phyloP scores from a whole-genome alignment of 2,113 vertebrate species.

The Anguilla japonica region DNA sequence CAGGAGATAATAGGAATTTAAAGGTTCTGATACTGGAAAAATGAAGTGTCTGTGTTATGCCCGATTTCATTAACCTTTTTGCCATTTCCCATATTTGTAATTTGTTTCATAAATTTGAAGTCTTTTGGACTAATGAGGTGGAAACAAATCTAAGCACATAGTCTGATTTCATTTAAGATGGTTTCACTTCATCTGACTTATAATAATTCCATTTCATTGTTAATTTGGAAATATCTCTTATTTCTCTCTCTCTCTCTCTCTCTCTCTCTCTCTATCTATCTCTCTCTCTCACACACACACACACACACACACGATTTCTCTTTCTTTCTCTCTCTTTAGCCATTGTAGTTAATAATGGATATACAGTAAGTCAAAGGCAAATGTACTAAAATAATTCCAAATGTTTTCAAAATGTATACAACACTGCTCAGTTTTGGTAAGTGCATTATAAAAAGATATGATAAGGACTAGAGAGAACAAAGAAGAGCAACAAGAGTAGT shows the following conservation, averaged over 20 bases:
- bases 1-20: background rate
- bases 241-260: background rate
- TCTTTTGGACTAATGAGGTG: slow-evolving; percentile 1
- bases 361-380: background rate
- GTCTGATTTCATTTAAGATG: slow-evolving; percentile 3
- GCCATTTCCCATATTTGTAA: background rate
- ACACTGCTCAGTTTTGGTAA: background rate
- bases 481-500: too few species aligned
- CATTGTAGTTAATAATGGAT: background rate
- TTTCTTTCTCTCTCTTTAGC: background rate
- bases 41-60: background rate
- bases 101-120: background rate
- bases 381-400: background rate
- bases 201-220: slow-evolving; percentile 5
- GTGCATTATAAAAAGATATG: background rate
- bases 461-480: too few species aligned
- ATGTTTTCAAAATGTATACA: background rate
- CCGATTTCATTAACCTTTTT: background rate
- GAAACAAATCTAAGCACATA: slow-evolving; percentile 4
- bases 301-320: too few species aligned
- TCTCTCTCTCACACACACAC: background rate
- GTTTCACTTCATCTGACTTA: background rate
- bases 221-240: background rate
- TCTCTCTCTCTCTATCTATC: background rate
- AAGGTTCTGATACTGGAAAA: background rate